Evolutionary conservation across 1,140 invertebrate genomes (phyloP), one percentile per base, ranked within the genome.

Genomic region (Daktulosphaira vitifoliae): DNA sequence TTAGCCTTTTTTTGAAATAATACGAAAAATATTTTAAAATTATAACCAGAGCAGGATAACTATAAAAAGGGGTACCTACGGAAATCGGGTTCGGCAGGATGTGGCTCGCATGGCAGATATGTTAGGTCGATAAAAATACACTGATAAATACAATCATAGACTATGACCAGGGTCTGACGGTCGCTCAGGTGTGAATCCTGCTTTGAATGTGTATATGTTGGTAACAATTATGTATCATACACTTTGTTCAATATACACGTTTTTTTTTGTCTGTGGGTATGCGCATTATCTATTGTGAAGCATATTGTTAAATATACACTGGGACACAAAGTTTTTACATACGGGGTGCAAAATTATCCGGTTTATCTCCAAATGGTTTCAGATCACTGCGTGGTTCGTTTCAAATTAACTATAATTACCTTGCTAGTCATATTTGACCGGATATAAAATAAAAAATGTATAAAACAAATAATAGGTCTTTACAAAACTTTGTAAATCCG

Each of bases 181-280:
- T 62, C 56, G 26, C 56, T 62, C 56, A 33, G 25, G 56, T 62
- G 56, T 62, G 56, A 62, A 62, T 62, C 56, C 56, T 62, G 56
- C 25, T 33, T 11, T 20, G 54, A 22, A 56, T 56, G 53, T 53
- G 13, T 2, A 29, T 29, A 37, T 4, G 33, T 15, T 22, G 11
- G 3, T 56, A 42, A 18, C 15, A 20, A 20, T 8, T 7, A 49
- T 7, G 20, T 23, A 44, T 25, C 42, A 33, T 59, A 59, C 54
- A 44, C 26, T 16, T 39, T 54, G 33, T 39, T 54, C 22, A 38
- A 23, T 39, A 38, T 54, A n/a, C n/a, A n/a, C n/a, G n/a, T 8
- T 48, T 48, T 8, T 48, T 16, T 11, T 33, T 6, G 29, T 6
- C 5, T 33, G 11, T 11, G 29, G 29, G 29, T 33, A 33, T 11